Conservation (phyloP, 2,113 vertebrate species). For the Bungarus multicinctus region DNA sequence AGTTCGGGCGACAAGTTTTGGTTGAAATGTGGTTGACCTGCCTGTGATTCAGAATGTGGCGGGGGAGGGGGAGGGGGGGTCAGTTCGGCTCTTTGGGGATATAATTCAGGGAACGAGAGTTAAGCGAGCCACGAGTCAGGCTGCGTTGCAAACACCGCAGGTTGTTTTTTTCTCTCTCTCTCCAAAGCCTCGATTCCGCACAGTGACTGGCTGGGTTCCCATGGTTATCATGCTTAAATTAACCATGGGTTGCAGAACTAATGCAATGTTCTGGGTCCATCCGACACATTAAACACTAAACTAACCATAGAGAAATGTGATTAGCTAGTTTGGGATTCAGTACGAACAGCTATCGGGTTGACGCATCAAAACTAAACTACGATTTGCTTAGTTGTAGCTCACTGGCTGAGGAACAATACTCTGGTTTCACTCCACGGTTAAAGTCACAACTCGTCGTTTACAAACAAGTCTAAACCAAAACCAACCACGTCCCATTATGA, state of each 20-base stretch:
- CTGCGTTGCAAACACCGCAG: background rate
- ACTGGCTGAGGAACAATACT: background rate
- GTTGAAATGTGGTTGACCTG: background rate
- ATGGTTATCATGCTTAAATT: background rate
- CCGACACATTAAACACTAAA: background rate
- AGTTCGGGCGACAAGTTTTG: background rate
- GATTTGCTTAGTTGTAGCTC: background rate
- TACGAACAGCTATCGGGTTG: background rate
- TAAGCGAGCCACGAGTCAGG: background rate
- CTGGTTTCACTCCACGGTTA: background rate
- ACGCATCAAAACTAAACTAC: background rate
- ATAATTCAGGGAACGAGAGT: background rate
- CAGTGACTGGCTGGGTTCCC: background rate
- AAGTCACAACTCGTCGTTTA: background rate
- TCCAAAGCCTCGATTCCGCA: background rate
- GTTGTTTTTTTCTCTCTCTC: no score
- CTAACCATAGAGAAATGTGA: background rate
- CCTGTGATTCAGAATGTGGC: background rate
- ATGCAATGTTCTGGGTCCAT: background rate
- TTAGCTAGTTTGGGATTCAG: background rate
- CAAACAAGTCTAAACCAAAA: background rate
- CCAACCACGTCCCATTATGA: background rate
- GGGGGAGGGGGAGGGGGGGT: fast-evolving
- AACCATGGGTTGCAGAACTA: background rate
- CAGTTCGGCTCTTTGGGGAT: background rate